Evolutionary conservation across 2,113 vertebrate genomes (phyloP), one percentile per base, ranked within the genome.

Genomic region (Bubo blakistoni): DNA sequence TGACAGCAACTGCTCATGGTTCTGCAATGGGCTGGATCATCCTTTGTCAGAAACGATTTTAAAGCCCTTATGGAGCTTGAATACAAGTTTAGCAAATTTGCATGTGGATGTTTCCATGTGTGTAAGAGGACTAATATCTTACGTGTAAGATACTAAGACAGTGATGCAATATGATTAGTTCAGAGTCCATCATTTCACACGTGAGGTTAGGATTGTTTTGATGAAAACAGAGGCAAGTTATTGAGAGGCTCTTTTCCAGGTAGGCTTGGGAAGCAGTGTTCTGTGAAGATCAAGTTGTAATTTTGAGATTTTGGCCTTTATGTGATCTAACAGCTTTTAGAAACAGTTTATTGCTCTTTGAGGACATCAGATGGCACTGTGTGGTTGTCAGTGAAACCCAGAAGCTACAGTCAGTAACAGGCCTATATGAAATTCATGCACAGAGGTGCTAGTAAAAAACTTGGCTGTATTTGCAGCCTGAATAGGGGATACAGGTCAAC

Each of bases 361-460:
- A 55, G 84, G 54, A 88, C 89, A 61, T 36, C 24, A 95, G 95
- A 29, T 91, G 95, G 83, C 91, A 38, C 86, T 95, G 59, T 73
- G 52, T 58, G 30, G 34, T n/a, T 72, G n/a, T 72, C 11, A 5
- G 29, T 73, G 49, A 79, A 87, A 49, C 47, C 16, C 67, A 10
- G 26, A 36, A 59, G 18, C 36, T 51, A 22, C 21, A 29, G 20
- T 51, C 27, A 26, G 7, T 52, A 61, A 32, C 29, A 30, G 72
- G 4, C 6, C 10, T 27, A 2, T 13, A 27, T 24, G 82, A 71
- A 90, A 70, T 36, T 62, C 32, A 7, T 11, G 34, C 25, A 6
- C 4, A 2, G n/a, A 54, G 29, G 2, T 66, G 29, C 36, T 32
- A 30, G 40, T 71, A 27, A 81, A 81, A 82, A 57, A 16, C 8